These are phyloP conservation scores for Labeo rohita DNA, from an alignment of 2,113 vertebrate species.

Conservation along the genomic window DNA sequence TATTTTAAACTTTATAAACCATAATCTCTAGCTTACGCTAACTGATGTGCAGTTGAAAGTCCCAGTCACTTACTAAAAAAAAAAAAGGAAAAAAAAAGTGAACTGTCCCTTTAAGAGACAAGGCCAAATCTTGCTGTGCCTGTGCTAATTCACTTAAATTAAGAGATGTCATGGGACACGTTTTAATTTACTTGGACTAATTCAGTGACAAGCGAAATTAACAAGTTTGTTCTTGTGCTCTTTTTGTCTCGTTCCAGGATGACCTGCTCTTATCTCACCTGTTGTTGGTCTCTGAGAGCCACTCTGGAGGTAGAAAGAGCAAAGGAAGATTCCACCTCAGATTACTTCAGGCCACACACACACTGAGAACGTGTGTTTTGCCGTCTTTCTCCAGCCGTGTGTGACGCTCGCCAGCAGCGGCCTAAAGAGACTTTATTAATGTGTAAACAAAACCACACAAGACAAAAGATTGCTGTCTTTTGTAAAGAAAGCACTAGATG, in stretches of 20 bases:
- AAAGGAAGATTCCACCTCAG: conserved; percentile 65
- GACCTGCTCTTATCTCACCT: conserved; percentile 68
- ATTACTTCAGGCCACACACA: conserved; percentile 59
- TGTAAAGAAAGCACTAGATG: background rate
- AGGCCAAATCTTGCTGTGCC: background rate
- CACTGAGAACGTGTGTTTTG: conserved; percentile 49
- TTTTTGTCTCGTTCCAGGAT: conserved; percentile 64
- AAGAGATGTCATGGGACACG: background rate
- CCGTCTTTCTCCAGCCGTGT: conserved; percentile 52
- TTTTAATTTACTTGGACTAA: background rate
- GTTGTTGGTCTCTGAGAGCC: conserved; percentile 64
- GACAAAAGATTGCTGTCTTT: conserved; percentile 1
- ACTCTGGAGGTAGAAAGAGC: conserved; percentile 62
- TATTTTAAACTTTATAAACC: too few relatives aligned
- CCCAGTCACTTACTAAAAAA: background rate
- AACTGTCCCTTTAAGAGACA: background rate
- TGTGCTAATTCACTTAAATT: background rate
- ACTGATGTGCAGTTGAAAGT: too few relatives aligned
- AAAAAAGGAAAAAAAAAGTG: background rate
- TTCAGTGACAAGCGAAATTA: background rate
- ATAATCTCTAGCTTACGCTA: too few relatives aligned
- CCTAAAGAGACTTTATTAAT: conserved; percentile 61
- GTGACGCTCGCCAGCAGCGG: conserved; percentile 43
- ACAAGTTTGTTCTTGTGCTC: conserved; percentile 1
- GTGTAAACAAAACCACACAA: conserved; percentile 56